These are phyloP conservation scores for Ecdyonurus torrentis DNA, from an alignment of 2,888 invertebrate genomes.

Conservation along the genomic window DNA sequence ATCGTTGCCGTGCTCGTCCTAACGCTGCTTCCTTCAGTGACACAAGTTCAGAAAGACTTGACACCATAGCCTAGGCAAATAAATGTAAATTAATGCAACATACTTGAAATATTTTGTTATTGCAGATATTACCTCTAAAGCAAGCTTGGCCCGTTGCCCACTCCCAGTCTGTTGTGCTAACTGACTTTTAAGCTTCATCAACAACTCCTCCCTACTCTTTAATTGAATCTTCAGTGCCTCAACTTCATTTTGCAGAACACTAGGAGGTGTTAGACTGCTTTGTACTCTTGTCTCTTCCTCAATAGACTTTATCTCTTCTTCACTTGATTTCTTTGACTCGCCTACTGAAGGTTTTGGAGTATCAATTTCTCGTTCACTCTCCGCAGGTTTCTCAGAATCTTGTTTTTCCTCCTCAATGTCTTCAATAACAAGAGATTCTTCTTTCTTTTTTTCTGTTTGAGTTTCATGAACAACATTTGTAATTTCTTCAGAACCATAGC, in stretches of 20 bases:
- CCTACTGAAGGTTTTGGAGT: background rate
- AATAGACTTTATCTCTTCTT: background rate
- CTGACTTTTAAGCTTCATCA: background rate
- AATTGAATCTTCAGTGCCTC: no score
- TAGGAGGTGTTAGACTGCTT: no score
- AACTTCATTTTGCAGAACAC: no score
- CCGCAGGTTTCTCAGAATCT: no score
- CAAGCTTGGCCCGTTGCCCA: background rate
- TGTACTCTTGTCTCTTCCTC: background rate
- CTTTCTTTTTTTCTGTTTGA: no score
- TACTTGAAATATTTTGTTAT: background rate
- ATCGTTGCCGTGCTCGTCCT: background rate
- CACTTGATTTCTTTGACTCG: background rate
- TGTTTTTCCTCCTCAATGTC: background rate
- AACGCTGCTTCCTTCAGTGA: background rate
- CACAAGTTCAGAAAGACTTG: background rate
- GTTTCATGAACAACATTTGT: background rate
- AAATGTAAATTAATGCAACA: background rate
- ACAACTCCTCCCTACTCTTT: background rate
- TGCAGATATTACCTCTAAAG: background rate
- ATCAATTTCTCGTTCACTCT: background rate
- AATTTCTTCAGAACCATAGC: background rate
- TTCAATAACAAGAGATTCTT: background rate
- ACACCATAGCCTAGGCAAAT: background rate
- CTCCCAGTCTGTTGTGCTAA: background rate